Evolutionary conservation across 2,113 vertebrate genomes (phyloP).

Genomic region (Corythaeola cristata): DNA sequence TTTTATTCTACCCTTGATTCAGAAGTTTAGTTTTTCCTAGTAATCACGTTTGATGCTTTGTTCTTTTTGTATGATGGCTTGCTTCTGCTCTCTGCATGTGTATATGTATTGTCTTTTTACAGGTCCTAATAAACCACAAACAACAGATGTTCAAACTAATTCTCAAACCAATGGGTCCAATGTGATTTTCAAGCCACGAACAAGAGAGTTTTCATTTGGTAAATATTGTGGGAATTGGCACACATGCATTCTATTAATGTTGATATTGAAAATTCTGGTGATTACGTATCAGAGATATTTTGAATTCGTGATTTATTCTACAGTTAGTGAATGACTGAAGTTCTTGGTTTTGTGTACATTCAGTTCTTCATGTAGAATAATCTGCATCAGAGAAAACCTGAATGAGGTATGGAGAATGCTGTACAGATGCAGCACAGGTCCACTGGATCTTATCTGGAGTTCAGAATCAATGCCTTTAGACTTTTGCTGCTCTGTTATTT

Average conservation of each 20-base stretch:
- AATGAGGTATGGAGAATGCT: neutral
- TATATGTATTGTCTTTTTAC: neutral
- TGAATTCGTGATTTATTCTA: neutral
- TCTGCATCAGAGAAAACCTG: neutral
- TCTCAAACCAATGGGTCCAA: constrained; percentile 73
- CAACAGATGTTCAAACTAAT: constrained; percentile 28
- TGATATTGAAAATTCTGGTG: neutral
- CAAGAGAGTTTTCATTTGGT: constrained; percentile 83
- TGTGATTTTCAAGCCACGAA: constrained; percentile 55
- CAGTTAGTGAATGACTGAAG: neutral
- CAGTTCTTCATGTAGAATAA: neutral
- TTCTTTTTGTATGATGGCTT: neutral
- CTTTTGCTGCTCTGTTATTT: neutral
- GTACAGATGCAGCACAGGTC: neutral
- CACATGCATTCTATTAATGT: neutral
- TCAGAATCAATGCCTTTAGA: neutral
- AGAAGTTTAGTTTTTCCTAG: neutral
- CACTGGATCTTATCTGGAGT: neutral
- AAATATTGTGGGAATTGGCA: neutral
- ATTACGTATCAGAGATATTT: neutral
- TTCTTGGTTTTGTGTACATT: neutral
- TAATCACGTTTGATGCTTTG: neutral
- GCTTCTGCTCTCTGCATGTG: neutral
- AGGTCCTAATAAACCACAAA: constrained; percentile 70
- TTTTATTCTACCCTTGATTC: neutral